Conservation (phyloP, 2,888 invertebrate species). For the Trilocha varians region DNA sequence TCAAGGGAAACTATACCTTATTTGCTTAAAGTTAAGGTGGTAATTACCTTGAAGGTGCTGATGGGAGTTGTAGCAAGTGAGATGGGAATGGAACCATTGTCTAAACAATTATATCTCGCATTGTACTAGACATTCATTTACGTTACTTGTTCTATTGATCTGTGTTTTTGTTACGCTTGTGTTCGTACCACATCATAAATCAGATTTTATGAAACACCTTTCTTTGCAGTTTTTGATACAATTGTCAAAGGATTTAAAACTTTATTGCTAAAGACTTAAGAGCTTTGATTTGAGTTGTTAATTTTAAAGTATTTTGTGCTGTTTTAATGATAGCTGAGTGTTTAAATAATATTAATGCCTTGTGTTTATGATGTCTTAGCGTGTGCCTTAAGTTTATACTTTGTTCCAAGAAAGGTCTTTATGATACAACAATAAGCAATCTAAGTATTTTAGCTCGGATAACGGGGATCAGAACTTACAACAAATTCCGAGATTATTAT, state of each 20-base stretch:
- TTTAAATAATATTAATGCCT: not conserved
- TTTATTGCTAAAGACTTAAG: constrained; percentile 14
- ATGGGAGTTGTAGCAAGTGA: constrained; percentile 3
- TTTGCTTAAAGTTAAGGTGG: not conserved
- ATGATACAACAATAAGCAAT: too few relatives aligned
- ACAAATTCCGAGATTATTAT: too few relatives aligned
- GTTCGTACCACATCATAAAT: constrained; percentile 69
- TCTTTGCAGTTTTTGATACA: constrained; percentile 20
- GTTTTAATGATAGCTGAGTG: constrained; percentile 4
- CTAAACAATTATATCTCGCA: constrained; percentile 68
- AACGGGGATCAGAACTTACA: too few relatives aligned
- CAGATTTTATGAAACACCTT: constrained; percentile 39
- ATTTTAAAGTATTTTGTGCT: not conserved
- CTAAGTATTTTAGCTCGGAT: too few relatives aligned
- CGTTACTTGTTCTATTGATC: constrained; percentile 65
- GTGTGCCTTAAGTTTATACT: too few relatives aligned
- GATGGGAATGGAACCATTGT: constrained; percentile 36
- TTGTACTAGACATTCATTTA: constrained; percentile 66
- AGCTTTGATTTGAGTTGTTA: not conserved
- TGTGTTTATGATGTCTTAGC: not conserved
- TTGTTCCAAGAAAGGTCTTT: too few relatives aligned
- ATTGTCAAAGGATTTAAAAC: constrained; percentile 20
- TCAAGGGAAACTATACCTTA: not conserved
- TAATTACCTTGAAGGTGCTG: constrained; percentile 6
- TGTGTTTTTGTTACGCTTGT: constrained; percentile 59